Conservation (phyloP, 2,113 vertebrate species). For the Catharus minimus region DNA sequence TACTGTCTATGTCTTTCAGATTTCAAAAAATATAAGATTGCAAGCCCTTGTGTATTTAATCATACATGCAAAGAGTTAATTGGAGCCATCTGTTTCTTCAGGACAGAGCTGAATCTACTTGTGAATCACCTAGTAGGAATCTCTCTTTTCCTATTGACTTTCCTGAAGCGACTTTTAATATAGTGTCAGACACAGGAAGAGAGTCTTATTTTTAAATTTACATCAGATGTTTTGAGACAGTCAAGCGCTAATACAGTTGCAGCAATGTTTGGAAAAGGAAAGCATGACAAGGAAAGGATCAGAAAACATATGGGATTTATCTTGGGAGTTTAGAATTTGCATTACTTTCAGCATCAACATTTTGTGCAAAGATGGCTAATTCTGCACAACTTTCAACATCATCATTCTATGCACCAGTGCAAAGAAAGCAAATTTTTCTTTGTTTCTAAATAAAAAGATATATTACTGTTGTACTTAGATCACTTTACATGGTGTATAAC, state of each 20-base stretch:
- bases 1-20: neutral
- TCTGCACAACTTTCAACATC: neutral
- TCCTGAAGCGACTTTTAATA: neutral
- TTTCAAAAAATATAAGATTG: neutral
- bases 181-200: neutral
- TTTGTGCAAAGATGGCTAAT: conserved; percentile 10
- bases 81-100: conserved; percentile 23
- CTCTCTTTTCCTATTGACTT: neutral
- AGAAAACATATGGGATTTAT: neutral
- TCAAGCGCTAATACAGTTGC: neutral
- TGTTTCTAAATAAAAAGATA: neutral
- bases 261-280: neutral
- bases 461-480: neutral
- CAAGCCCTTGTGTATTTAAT: neutral
- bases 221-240: conserved; percentile 12
- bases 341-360: neutral
- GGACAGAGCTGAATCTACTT: neutral
- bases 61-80: conserved; percentile 5
- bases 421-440: neutral
- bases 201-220: neutral
- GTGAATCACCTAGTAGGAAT: conserved; percentile 4
- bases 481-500: rapidly evolving
- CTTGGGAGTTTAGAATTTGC: neutral
- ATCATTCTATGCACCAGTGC: neutral
- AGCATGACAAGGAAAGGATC: neutral